These are phyloP conservation scores for rat (Rattus norvegicus) DNA, from an alignment of 2,113 vertebrate genomes.

Conservation along the genomic window DNA sequence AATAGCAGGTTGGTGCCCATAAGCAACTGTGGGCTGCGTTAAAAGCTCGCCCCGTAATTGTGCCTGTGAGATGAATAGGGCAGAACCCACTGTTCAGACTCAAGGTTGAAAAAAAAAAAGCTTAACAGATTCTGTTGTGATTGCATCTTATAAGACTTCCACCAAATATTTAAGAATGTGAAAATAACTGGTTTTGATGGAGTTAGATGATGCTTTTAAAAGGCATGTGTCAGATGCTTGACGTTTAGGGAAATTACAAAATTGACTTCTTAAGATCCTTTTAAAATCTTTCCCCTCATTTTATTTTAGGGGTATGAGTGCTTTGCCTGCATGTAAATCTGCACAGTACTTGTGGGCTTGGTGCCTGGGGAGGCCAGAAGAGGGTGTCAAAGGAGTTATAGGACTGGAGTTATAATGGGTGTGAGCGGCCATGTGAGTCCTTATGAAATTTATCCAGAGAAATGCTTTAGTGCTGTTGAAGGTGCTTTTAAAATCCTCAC, in stretches of 20 bases:
- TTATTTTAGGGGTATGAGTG: not conserved
- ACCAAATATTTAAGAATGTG: constrained; percentile 44
- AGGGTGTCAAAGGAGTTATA: not conserved
- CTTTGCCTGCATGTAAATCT: not conserved
- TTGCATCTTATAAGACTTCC: constrained; percentile 12
- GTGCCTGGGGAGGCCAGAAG: not conserved
- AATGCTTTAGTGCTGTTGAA: constrained; percentile 12
- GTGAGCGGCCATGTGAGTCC: not conserved
- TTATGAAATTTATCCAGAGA: not conserved
- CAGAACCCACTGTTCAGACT: not conserved
- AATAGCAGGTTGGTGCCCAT: constrained; percentile 47
- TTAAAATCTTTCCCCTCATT: not conserved
- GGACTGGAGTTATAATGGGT: not conserved
- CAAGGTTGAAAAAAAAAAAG: not conserved
- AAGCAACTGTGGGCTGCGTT: constrained; percentile 38
- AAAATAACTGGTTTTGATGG: constrained; percentile 40
- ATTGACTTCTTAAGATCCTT: constrained; percentile 40
- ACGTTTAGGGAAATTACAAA: constrained; percentile 66
- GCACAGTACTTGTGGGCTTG: not conserved
- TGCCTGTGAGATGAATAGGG: constrained; percentile 53
- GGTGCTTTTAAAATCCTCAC: constrained; percentile 15
- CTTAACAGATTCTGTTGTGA: constrained; percentile 4
- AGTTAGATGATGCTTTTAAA: constrained; percentile 47
- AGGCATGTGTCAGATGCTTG: constrained; percentile 64
- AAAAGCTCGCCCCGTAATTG: constrained; percentile 52